Conservation (phyloP, 2,113 vertebrate species). For the Chionomys nivalis region DNA sequence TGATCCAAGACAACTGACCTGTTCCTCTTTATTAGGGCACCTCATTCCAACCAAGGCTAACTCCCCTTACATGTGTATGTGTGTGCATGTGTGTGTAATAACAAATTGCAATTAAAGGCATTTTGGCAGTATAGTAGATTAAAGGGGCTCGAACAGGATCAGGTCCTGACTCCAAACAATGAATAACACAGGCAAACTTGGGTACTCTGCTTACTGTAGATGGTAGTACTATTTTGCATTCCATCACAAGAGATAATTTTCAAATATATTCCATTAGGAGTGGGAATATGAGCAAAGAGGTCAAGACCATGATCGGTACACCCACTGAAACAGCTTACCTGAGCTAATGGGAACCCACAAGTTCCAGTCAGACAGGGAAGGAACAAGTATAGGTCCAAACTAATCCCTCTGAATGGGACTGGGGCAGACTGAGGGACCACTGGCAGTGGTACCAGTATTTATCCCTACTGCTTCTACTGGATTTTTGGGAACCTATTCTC, state of each 20-base stretch:
- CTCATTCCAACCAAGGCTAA: not conserved
- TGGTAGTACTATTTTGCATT: not conserved
- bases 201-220: not conserved
- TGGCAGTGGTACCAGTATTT: too few species aligned
- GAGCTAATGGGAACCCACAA: too few species aligned
- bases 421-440: too few species aligned
- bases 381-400: too few species aligned
- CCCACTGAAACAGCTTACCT: too few species aligned
- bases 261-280: not conserved
- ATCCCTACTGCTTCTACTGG: too few species aligned
- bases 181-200: not conserved
- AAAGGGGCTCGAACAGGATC: not conserved
- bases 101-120: not conserved
- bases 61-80: not conserved
- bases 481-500: too few species aligned
- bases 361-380: too few species aligned
- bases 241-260: not conserved
- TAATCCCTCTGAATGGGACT: too few species aligned
- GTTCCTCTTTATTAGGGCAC: not conserved
- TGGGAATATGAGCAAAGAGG: too few species aligned
- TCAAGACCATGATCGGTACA: too few species aligned
- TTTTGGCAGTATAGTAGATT: not conserved
- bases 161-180: not conserved
- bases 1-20: not conserved
- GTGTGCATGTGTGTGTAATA: not conserved